These are phyloP conservation scores for Pelecanoides urinatrix DNA, from an alignment of 2,113 vertebrate species.

Conservation along the genomic window DNA sequence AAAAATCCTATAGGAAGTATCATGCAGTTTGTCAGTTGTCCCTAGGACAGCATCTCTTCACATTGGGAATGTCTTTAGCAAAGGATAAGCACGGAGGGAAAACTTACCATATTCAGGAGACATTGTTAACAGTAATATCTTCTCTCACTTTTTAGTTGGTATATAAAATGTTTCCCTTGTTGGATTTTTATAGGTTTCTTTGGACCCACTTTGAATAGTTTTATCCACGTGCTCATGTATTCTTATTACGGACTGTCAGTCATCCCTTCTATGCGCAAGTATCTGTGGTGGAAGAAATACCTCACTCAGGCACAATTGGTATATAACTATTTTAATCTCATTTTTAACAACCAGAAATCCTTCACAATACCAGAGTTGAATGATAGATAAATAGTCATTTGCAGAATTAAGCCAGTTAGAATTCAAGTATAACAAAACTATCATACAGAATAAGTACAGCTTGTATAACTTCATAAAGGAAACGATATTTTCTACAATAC, in stretches of 20 bases:
- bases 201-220: slow-evolving; percentile 87
- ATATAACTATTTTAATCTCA: not conserved
- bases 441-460: not conserved
- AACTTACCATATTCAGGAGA: not conserved
- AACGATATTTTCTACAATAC: not conserved
- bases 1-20: not conserved
- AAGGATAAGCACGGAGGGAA: not conserved
- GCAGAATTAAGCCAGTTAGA: not conserved
- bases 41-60: not conserved
- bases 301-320: slow-evolving; percentile 90
- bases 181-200: slow-evolving; percentile 80
- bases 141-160: not conserved
- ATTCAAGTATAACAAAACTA: not conserved
- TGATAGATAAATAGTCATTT: not conserved
- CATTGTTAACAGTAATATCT: not conserved
- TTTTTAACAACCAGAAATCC: not conserved
- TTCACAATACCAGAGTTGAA: not conserved
- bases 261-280: slow-evolving; percentile 85
- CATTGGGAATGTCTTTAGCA: not conserved
- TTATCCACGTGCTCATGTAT: slow-evolving; percentile 90
- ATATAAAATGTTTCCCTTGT: not conserved
- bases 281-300: slow-evolving; percentile 91
- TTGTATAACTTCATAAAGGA: not conserved
- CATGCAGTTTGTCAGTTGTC: not conserved
- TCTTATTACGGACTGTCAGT: slow-evolving; percentile 87